phyloP scores from a whole-genome alignment of 2,888 invertebrate species.

The Agonopterix alstromeriana region DNA sequence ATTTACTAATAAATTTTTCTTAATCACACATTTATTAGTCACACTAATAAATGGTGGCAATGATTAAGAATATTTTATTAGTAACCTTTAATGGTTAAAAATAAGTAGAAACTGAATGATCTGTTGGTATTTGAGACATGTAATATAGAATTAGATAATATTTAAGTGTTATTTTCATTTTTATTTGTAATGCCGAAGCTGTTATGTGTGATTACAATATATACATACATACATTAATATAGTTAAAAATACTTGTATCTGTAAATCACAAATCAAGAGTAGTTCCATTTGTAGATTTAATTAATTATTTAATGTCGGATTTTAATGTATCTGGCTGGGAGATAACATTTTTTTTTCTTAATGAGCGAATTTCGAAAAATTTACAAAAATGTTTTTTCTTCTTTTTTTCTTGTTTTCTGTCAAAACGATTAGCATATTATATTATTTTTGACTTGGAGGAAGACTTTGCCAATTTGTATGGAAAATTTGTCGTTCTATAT shows the following conservation, averaged over 20 bases:
- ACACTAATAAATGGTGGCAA: no score
- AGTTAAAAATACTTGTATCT: conserved; percentile 1
- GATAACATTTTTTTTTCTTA: conserved; percentile 15
- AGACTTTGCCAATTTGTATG: no score
- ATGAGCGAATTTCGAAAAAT: no score
- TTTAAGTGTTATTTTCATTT: conserved; percentile 59
- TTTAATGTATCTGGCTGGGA: conserved; percentile 30
- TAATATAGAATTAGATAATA: conserved; percentile 32
- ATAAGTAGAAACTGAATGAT: conserved; percentile 45
- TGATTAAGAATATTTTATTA: conserved; percentile 20
- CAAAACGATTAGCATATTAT: no score
- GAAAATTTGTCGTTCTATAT: no score
- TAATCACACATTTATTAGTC: conserved; percentile 20
- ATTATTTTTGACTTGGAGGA: no score
- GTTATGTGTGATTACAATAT: conserved; percentile 46
- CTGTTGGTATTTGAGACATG: conserved; percentile 47
- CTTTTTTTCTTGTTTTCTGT: no score
- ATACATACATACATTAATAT: conserved; percentile 1
- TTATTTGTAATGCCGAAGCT: conserved; percentile 29
- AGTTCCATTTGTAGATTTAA: conserved; percentile 1
- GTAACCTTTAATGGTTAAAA: conserved; percentile 10
- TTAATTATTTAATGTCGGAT: neutral
- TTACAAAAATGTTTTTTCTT: no score
- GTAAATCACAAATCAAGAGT: conserved; percentile 4
- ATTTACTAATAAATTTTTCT: conserved; percentile 18